Evolutionary conservation across 2,888 invertebrate genomes (phyloP).

Genomic region (Macaria notata): DNA sequence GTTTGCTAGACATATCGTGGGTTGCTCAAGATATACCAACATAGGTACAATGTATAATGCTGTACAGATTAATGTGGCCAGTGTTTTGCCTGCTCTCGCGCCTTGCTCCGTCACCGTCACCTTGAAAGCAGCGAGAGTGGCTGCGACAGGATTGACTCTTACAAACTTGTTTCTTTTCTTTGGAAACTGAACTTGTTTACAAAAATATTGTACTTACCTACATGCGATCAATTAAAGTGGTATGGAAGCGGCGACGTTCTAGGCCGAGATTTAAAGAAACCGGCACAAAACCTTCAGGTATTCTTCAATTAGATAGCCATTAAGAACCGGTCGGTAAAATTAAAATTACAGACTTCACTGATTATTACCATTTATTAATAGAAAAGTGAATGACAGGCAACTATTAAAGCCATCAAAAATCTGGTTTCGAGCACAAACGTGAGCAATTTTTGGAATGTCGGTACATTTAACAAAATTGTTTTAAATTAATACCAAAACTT

Average conservation of each 20-base stretch:
- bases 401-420: constrained; percentile 6
- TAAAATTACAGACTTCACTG: neutral
- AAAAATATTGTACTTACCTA: constrained; percentile 1
- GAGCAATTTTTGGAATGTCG: constrained; percentile 8
- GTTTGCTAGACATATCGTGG: constrained; percentile 49
- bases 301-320: neutral
- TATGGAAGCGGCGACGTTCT: neutral
- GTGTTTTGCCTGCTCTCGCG: constrained; percentile 41
- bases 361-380: constrained; percentile 15
- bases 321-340: neutral
- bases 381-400: constrained; percentile 14
- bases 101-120: constrained; percentile 51
- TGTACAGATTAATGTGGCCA: constrained; percentile 33
- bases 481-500: constrained; percentile 6
- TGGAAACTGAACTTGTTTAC: constrained; percentile 6
- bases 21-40: constrained; percentile 48
- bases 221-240: neutral
- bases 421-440: constrained; percentile 9
- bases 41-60: constrained; percentile 36
- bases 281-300: constrained; percentile 9
- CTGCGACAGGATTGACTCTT: constrained; percentile 30
- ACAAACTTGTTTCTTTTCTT: constrained; percentile 12
- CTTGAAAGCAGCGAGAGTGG: constrained; percentile 47
- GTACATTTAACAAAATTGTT: constrained; percentile 4
- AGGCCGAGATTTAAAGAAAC: constrained; percentile 1